These are phyloP conservation scores for Pterostichus madidus DNA, from an alignment of 2,888 invertebrate species.

Conservation along the genomic window DNA sequence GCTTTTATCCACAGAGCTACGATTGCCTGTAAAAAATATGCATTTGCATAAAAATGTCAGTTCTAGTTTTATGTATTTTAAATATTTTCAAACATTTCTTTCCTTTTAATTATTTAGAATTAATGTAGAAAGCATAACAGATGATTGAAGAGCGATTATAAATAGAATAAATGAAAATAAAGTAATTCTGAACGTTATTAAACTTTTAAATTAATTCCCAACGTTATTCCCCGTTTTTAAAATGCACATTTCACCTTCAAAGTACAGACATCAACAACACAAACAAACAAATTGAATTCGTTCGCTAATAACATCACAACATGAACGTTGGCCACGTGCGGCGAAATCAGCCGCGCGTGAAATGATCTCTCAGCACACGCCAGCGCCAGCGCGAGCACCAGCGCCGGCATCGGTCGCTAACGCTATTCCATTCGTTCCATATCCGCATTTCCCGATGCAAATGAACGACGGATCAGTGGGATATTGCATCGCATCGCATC, in stretches of 20 bases:
- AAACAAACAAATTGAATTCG: too few relatives aligned
- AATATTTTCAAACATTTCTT: conserved; percentile 25
- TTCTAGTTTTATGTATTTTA: neutral
- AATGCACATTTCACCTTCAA: conserved; percentile 13
- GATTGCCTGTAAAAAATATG: too few relatives aligned
- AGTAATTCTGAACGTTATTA: neutral
- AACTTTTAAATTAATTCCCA: neutral
- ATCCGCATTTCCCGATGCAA: conserved; percentile 4
- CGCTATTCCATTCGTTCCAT: neutral
- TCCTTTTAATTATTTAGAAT: too few relatives aligned
- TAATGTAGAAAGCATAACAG: too few relatives aligned
- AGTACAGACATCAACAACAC: neutral
- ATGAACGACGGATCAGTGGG: neutral
- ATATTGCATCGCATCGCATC: too few relatives aligned
- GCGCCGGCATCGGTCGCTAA: neutral
- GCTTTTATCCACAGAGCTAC: too few relatives aligned
- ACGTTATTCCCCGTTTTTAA: neutral
- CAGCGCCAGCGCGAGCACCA: neutral
- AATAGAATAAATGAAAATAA: neutral
- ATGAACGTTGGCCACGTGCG: neutral
- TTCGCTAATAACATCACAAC: too few relatives aligned
- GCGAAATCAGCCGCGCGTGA: neutral
- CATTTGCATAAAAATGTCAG: too few relatives aligned
- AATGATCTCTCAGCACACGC: conserved; percentile 9
- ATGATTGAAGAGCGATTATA: neutral